Evolutionary conservation across 2,888 invertebrate species (phyloP), one percentile per base, ranked within the genome.

Genomic region (Harpagoxenus sublaevis): DNA sequence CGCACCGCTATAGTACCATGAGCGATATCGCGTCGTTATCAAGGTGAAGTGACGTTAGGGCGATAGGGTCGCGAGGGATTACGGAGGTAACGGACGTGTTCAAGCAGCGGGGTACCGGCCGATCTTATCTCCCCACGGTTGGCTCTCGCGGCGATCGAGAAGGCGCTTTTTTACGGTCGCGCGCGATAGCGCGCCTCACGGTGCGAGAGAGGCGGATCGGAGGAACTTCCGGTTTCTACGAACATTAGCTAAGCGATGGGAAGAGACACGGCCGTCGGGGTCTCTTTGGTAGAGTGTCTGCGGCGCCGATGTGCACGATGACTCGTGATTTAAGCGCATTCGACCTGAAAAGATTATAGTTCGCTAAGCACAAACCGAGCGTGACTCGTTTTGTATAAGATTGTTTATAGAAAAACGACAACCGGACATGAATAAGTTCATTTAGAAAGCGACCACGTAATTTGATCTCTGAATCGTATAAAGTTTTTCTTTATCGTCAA

Each of bases 51-150:
- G 57, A 12, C 18, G 23, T 39, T 39, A 81, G 60, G 60, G 48
- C 48, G 79, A 81, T 81, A 73, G 12, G 39, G 73, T 71, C 12
- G 48, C 79, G 23, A 35, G 12, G 73, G 35, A 35, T 48, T 81
- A 73, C 48, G 73, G 28, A 81, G 48, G 73, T 73, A 79, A 48
- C 57, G 31, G n/a, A 79, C 60, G 60, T 71, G 60, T 79, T 81
- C 48, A 18, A 12, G 23, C 79, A 71, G 18, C 79, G 35, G 79
- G 71, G 1, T 18, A 62, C 45, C 79, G 0, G 48, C 10, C 35
- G 73, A 81, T 62, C 23, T 81, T 81, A 81, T 81, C 79, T 71
- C 42, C 42, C n/a, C 53, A 9, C 15, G 18, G 68, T 10, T 35
- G 23, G 71, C 9, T 74, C 28, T 45, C 12, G 63, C 12, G 18